Evolutionary conservation across 1,140 invertebrate species (phyloP), one percentile per base, ranked within the genome.

Genomic region (Antheraea mylitta): DNA sequence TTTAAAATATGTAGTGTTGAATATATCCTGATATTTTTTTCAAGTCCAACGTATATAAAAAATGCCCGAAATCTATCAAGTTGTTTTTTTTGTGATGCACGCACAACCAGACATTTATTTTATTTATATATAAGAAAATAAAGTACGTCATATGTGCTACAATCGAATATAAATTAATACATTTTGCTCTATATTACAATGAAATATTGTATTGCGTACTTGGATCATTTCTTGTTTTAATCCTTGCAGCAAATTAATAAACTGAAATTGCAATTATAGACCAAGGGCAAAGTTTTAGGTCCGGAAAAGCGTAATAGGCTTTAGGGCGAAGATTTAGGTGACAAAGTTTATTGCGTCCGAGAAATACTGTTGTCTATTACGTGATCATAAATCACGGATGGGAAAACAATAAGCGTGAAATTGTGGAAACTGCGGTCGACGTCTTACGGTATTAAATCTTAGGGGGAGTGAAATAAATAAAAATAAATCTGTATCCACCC

Each of bases 361-460:
- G 87, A 86, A 88, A 90, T 89, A 89, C 80, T 80, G 84, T 79
- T 79, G 78, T 87, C 89, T 88, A 91, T 90, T 91, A 91, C 84
- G 74, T 76, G 78, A 73, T 76, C 87, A 83, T 92, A 92, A 92
- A 92, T 92, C 88, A 92, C 79, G 87, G 90, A 92, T 92, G 90
- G 88, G 90, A 92, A 92, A 92, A 92, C 90, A 92, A 92, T 92
- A 90, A 90, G 90, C 88, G 90, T 90, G 88, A 92, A 92, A 92
- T 92, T 90, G 90, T 92, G 90, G 90, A 92, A 92, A 90, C 86
- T 90, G 86, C 70, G 82, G 80, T 73, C 85, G 85, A 86, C 84
- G 82, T 91, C 82, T 90, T 79, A 70, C 72, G 81, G 81, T 82
- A 86, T 89, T 92, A 92, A 89, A 89, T 92, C 89, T 90, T 87